Percentiles rank a stretch among this genome's conserved stretches.
phyloP scores from a whole-genome alignment of 2,888 invertebrate species.

The Stenodema calcarata region DNA sequence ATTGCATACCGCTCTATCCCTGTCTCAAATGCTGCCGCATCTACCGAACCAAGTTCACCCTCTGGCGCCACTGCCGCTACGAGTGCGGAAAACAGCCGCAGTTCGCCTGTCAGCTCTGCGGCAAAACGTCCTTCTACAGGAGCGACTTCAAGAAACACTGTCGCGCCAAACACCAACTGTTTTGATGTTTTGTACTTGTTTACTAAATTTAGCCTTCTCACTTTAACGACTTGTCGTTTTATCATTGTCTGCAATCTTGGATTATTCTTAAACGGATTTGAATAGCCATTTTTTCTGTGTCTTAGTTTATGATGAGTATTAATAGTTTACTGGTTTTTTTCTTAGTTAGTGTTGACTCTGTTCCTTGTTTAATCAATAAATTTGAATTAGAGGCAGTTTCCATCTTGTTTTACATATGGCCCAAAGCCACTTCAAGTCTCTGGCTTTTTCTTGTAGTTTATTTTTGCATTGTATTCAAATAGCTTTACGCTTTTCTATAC shows the following conservation, averaged over 20 bases:
- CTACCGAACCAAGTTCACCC: constrained; percentile 55
- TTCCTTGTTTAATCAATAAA: background rate
- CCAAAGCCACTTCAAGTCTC: no score
- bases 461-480: no score
- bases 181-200: background rate
- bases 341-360: background rate
- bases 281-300: background rate
- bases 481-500: no score
- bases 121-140: constrained; percentile 54
- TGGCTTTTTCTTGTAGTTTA: no score
- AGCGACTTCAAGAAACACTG: constrained; percentile 53
- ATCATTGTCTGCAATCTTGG: background rate
- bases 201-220: background rate
- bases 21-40: constrained; percentile 50
- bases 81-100: constrained; percentile 59
- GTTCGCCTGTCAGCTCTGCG: constrained; percentile 51
- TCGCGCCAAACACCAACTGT: constrained; percentile 45
- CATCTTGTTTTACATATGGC: no score
- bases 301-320: background rate
- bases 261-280: background rate
- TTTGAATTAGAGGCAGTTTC: background rate
- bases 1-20: background rate
- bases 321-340: background rate
- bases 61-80: constrained; percentile 59
- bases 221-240: background rate